phyloP scores from a whole-genome alignment of 1,140 invertebrate species.

The Eulimnadia texana region DNA sequence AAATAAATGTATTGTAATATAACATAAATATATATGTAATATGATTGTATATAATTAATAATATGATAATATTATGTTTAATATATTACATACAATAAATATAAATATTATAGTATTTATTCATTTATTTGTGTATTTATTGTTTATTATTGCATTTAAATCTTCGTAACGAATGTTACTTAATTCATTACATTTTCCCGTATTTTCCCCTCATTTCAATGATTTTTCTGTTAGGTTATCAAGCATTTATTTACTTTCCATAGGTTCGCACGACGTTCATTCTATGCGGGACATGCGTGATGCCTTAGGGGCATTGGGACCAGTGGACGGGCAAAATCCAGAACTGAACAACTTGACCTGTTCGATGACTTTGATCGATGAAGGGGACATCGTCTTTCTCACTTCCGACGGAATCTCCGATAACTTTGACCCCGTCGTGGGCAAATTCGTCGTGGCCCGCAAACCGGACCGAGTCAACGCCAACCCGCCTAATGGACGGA shows the following conservation, averaged over 20 bases:
- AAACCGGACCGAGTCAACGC: conserved; percentile 16
- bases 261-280: conserved; percentile 76
- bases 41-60: too few species aligned
- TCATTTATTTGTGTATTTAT: too few species aligned
- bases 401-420: conserved; percentile 86
- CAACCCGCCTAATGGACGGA: conserved; percentile 6
- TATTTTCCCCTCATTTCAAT: too few species aligned
- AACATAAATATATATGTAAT: too few species aligned
- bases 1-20: too few species aligned
- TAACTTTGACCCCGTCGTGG: conserved; percentile 88
- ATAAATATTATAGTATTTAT: too few species aligned
- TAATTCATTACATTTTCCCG: too few species aligned
- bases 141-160: neutral
- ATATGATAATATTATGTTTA: too few species aligned
- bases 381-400: conserved; percentile 74
- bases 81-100: too few species aligned
- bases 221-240: too few species aligned
- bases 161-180: neutral
- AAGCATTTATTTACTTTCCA: conserved; percentile 10
- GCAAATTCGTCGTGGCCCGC: conserved; percentile 65
- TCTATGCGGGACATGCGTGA: conserved; percentile 82
- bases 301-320: conserved; percentile 74
- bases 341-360: conserved; percentile 82
- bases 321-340: conserved; percentile 73
- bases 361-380: conserved; percentile 67